A percentile compares a stretch with the other conserved stretches of the same genome.
phyloP scores from a whole-genome alignment of 2,113 vertebrate species.

The Colius striatus region DNA sequence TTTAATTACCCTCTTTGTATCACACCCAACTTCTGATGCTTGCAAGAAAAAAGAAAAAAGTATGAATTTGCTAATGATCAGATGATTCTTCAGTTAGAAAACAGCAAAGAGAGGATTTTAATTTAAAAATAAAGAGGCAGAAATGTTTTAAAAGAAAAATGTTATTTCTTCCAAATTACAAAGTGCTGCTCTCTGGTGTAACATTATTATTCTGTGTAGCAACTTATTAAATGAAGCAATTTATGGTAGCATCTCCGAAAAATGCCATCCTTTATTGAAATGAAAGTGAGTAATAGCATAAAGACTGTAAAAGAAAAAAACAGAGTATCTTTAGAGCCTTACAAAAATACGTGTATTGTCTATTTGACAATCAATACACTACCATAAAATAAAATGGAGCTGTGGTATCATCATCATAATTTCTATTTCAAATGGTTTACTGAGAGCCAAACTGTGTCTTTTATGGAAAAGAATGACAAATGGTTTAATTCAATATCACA shows the following conservation, averaged over 20 bases:
- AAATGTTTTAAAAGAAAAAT: conserved; percentile 29
- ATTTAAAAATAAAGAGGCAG: conserved; percentile 45
- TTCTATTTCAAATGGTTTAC: conserved; percentile 75
- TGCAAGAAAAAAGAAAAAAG: not conserved
- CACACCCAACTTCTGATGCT: not conserved
- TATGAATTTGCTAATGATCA: not conserved
- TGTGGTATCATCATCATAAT: conserved; percentile 73
- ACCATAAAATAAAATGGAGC: conserved; percentile 78
- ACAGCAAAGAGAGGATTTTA: conserved; percentile 21
- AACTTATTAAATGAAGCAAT: conserved; percentile 76
- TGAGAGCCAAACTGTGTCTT: conserved; percentile 71
- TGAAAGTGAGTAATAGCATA: conserved; percentile 71
- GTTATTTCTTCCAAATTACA: conserved; percentile 64
- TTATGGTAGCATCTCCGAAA: conserved; percentile 72
- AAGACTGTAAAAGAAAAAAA: conserved; percentile 72
- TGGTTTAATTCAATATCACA: conserved; percentile 74
- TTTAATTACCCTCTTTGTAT: conserved; percentile 54
- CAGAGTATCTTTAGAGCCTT: conserved; percentile 71
- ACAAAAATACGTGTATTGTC: conserved; percentile 76
- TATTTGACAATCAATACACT: conserved; percentile 76
- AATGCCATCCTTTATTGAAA: conserved; percentile 73
- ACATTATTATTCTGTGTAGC: conserved; percentile 72
- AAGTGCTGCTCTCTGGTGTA: conserved; percentile 67
- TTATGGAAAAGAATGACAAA: conserved; percentile 74
- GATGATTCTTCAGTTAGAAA: conserved; percentile 39